phyloP scores from a whole-genome alignment of 1,140 invertebrate species.

The Zaprionus ghesquierei region DNA sequence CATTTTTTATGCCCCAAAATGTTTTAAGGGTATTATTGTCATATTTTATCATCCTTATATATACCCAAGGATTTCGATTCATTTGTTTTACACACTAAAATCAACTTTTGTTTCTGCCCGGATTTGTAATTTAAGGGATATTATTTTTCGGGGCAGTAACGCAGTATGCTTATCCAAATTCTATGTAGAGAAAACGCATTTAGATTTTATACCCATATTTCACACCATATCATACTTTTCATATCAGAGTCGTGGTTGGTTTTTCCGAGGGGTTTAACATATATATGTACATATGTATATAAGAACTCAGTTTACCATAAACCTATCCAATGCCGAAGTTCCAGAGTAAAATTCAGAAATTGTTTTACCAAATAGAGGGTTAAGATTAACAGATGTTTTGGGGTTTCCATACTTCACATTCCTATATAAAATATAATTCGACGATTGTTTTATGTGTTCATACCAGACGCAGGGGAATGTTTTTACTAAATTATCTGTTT shows the following conservation, averaged over 20 bases:
- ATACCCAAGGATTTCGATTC: too few relatives aligned
- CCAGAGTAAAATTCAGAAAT: background rate
- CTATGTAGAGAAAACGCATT: background rate
- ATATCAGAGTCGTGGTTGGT: background rate
- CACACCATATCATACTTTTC: background rate
- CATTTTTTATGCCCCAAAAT: too few relatives aligned
- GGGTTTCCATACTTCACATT: background rate
- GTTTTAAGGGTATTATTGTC: too few relatives aligned
- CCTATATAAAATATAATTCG: background rate
- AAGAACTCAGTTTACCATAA: background rate
- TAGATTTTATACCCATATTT: background rate
- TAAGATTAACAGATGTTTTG: background rate
- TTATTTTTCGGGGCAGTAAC: background rate
- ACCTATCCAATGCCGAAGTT: background rate
- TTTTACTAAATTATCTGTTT: background rate
- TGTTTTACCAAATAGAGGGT: background rate
- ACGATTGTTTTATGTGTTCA: background rate
- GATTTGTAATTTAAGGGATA: too few relatives aligned
- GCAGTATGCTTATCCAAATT: background rate
- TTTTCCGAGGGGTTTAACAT: background rate
- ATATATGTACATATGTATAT: background rate
- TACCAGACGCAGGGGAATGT: background rate
- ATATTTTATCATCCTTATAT: too few relatives aligned
- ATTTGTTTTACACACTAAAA: too few relatives aligned
- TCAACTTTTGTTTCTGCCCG: too few relatives aligned